Percentiles rank a stretch among this genome's conserved stretches.
Conservation (phyloP, 2,888 invertebrate species). For the Megalurothrips usitatus region DNA sequence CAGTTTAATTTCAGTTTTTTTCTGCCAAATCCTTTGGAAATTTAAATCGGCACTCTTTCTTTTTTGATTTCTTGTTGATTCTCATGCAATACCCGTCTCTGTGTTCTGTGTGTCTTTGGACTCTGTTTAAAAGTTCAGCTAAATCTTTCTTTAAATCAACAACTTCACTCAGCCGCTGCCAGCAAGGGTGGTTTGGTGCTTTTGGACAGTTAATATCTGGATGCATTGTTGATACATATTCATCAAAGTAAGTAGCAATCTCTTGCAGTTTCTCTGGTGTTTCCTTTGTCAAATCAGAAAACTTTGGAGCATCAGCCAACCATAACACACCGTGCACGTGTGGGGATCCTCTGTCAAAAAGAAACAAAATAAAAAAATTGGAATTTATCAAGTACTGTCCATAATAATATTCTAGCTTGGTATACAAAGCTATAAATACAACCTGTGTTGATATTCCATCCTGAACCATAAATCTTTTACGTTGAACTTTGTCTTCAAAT, state of each 20-base stretch:
- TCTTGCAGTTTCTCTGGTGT: slow-evolving; percentile 17
- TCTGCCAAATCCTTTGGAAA: slow-evolving; percentile 32
- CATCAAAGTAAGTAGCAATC: slow-evolving; percentile 30
- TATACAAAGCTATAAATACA: too few relatives aligned
- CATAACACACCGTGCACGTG: slow-evolving; percentile 37
- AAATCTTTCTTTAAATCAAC: slow-evolving; percentile 13
- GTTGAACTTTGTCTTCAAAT: background rate
- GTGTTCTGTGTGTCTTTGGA: slow-evolving; percentile 31
- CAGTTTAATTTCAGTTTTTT: background rate
- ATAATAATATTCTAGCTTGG: too few relatives aligned
- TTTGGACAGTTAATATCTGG: slow-evolving; percentile 30
- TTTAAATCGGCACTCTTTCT: slow-evolving; percentile 31
- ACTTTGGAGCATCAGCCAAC: slow-evolving; percentile 34
- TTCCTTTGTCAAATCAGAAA: slow-evolving; percentile 6
- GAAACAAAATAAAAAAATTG: background rate
- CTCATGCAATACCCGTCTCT: slow-evolving; percentile 31
- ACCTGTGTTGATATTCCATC: slow-evolving; percentile 34
- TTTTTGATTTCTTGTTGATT: slow-evolving; percentile 25
- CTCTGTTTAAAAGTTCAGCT: slow-evolving; percentile 27
- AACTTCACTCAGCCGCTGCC: background rate
- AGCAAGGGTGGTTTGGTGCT: slow-evolving; percentile 33
- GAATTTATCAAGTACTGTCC: too few relatives aligned
- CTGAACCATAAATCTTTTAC: slow-evolving; percentile 33
- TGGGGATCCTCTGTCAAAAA: slow-evolving; percentile 33
- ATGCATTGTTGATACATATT: slow-evolving; percentile 33